A percentile compares a stretch with the other conserved stretches of the same genome.
phyloP scores from a whole-genome alignment of 2,113 vertebrate genomes.

The Polyodon spathula region DNA sequence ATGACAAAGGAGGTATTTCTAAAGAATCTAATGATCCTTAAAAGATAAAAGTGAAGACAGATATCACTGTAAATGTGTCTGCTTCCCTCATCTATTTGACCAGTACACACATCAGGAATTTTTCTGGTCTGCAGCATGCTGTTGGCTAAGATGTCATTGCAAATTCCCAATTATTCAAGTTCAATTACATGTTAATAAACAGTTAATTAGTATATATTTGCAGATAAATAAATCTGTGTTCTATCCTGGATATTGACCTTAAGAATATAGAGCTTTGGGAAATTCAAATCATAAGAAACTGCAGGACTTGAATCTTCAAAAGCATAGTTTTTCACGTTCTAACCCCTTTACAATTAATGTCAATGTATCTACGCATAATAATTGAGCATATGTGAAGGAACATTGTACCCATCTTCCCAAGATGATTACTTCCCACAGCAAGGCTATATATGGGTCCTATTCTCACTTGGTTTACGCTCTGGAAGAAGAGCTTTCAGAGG shows the following conservation, averaged over 20 bases:
- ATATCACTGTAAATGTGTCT: background rate
- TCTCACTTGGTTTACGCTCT: too few relatives aligned
- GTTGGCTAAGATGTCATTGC: too few relatives aligned
- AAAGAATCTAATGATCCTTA: constrained; percentile 56
- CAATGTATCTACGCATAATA: background rate
- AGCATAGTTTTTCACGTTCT: background rate
- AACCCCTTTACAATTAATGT: background rate
- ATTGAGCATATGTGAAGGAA: constrained; percentile 1
- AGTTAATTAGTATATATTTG: too few relatives aligned
- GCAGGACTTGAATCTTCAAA: background rate
- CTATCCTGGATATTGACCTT: too few relatives aligned
- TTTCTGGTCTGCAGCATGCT: too few relatives aligned
- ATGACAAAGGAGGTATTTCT: constrained; percentile 55
- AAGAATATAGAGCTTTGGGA: background rate
- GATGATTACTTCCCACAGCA: background rate
- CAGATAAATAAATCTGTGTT: too few relatives aligned
- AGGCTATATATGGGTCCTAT: too few relatives aligned
- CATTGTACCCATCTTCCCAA: background rate
- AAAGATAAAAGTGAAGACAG: constrained; percentile 42
- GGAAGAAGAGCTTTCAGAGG: too few relatives aligned
- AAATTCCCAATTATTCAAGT: too few relatives aligned
- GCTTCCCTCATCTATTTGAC: too few relatives aligned
- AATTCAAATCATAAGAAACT: background rate
- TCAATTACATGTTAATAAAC: too few relatives aligned
- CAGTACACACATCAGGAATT: too few relatives aligned